A percentile compares a stretch with the other conserved stretches of the same genome.
Conservation (phyloP, 1,140 invertebrate species). For the Pentalonia nigronervosa region DNA sequence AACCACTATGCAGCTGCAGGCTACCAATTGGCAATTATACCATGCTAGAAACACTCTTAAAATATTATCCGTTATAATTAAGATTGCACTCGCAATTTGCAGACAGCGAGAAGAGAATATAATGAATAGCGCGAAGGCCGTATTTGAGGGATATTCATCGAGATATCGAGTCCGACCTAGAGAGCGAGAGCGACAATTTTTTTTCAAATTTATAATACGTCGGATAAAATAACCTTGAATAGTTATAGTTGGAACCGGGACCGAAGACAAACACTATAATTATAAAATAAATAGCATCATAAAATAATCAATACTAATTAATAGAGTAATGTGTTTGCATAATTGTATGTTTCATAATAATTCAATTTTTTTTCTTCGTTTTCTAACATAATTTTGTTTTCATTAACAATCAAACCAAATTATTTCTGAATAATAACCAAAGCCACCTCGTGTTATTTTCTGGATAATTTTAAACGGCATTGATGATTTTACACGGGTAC, state of each 20-base stretch:
- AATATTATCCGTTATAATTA: no score
- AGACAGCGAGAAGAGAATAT: no score
- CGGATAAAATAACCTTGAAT: no score
- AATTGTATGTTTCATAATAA: no score
- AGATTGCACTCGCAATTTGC: no score
- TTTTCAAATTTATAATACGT: no score
- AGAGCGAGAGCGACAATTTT: no score
- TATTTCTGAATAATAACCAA: background rate
- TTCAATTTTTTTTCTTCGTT: background rate
- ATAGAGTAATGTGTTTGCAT: background rate
- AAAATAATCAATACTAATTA: background rate
- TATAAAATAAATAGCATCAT: background rate
- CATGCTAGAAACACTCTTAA: no score
- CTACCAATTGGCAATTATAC: no score
- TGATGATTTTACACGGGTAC: background rate
- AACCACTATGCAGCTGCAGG: no score
- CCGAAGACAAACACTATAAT: background rate
- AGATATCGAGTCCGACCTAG: no score
- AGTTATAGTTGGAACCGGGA: background rate
- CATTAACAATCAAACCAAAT: background rate
- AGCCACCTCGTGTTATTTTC: background rate
- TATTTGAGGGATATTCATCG: background rate
- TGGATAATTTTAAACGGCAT: background rate
- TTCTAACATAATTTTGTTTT: background rate
- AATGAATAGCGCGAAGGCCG: no score